Base-by-base conservation (phyloP, 2,113 vertebrate genomes). In the Haplochromis burtoni region DNA sequence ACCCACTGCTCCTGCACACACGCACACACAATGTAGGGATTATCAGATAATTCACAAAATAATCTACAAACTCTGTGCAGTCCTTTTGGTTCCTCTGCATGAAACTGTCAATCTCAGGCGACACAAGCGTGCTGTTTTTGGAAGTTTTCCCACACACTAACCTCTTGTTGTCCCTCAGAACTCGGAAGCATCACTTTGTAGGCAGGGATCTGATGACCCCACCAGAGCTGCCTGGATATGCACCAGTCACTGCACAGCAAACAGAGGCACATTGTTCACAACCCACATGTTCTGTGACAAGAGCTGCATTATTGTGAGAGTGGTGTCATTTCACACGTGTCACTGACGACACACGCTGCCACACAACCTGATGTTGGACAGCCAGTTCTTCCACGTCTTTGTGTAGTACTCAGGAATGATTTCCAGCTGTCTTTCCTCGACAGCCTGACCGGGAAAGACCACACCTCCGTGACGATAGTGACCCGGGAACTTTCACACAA, bases 341-440 rank as follows among this genome's bases (percentile, higher is more conserved):
- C 88, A 21, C 66, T 45, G 55, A 68, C 2, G 5, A 33, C 82
- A 83, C 57, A 53, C 33, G 3, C 11, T 1, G 3, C 6, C 17
- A 31, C 19, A 12, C 16, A 61, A 98, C 98, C 96, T 97, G 45
- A 96, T 95, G 81, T 96, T 97, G 38, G 96, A 95, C 83, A 98
- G 96, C 98, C 98, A 99, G 63, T 93, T 97, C 59, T 88, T 97
- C 98, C 98, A 98, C 1, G 91, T 98, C 94, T 98, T 98, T 83
- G 92, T 96, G 87, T 98, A 96, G 89, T 96, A 97, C 24, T 93
- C 82, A 2, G 98, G 98, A 24, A 90, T 94, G 47, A 98, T 96
- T 53, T 96, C 91, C 88, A 99, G 90, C 17, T 88, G 45, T 29
- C 96, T 96, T 0, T 96, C 96, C 31, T 97, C 96, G 76, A 98